These are phyloP conservation scores for Callorhinus ursinus DNA, from an alignment of 2,113 vertebrate species.

Conservation along the genomic window DNA sequence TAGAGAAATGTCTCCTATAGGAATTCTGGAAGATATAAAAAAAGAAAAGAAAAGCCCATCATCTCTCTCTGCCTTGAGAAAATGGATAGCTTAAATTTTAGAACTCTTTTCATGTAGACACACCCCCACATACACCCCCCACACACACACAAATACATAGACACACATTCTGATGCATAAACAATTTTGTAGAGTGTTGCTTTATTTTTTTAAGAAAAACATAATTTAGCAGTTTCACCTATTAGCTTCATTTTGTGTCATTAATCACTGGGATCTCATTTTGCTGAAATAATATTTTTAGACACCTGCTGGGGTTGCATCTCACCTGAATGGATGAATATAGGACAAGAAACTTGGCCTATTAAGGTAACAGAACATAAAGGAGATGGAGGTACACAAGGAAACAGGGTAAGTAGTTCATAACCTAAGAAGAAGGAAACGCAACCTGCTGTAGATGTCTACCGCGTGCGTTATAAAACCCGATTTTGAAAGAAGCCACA, in stretches of 20 bases:
- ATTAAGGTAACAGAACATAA: no score
- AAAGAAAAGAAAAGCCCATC: not conserved
- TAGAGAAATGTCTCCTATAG: not conserved
- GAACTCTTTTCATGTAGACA: fast-evolving
- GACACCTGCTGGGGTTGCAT: fast-evolving
- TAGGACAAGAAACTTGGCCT: not conserved
- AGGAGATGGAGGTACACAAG: fast-evolving
- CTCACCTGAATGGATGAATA: fast-evolving
- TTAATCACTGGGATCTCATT: not conserved
- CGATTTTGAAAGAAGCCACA: not conserved
- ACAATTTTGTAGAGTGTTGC: not conserved
- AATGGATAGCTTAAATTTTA: not conserved
- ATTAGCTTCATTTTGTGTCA: not conserved
- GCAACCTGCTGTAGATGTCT: fast-evolving
- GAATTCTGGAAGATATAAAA: not conserved
- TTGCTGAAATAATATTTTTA: not conserved
- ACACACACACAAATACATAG: not conserved
- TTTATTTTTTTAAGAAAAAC: not conserved
- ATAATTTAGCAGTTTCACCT: not conserved
- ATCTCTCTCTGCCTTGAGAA: not conserved
- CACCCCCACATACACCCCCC: fast-evolving
- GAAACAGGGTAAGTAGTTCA: not conserved
- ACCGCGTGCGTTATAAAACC: fast-evolving
- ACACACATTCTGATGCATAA: not conserved
- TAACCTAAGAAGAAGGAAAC: no score